phyloP scores from a whole-genome alignment of 2,113 vertebrate species.

The Neomonachus schauinslandi region DNA sequence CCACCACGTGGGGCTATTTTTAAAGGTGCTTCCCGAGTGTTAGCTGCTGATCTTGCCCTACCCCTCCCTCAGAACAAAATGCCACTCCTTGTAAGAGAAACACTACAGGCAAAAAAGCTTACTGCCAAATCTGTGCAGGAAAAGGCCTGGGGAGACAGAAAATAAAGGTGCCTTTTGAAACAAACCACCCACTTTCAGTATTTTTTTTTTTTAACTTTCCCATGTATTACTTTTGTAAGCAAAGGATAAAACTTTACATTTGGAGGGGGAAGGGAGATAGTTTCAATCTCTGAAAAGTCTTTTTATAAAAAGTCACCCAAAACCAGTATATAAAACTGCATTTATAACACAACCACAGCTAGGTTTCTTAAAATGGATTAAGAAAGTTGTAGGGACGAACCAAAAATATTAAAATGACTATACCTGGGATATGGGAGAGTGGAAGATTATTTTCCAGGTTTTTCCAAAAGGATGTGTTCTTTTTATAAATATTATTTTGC shows the following conservation, averaged over 20 bases:
- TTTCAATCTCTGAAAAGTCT: slow-evolving; percentile 19
- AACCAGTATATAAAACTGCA: slow-evolving; percentile 28
- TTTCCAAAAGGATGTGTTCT: neutral
- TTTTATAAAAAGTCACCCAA: slow-evolving; percentile 38
- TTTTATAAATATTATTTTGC: neutral
- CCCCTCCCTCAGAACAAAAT: neutral
- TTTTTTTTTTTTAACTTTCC: neutral
- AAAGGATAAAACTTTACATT: neutral
- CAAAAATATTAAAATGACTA: slow-evolving; percentile 5
- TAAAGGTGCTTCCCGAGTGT: slow-evolving; percentile 34
- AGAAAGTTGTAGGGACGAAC: neutral
- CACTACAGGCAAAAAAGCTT: neutral
- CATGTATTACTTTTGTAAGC: slow-evolving; percentile 1
- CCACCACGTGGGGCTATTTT: neutral
- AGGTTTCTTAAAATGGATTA: neutral
- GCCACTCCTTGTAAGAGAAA: neutral
- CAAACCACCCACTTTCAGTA: neutral
- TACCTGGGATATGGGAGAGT: neutral
- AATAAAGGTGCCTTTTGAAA: slow-evolving; percentile 32
- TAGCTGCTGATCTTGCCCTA: neutral
- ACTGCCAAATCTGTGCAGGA: neutral
- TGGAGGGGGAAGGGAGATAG: neutral
- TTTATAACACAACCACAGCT: neutral
- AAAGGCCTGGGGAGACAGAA: neutral
- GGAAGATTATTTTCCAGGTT: neutral